Base-by-base conservation (phyloP, 2,113 vertebrate species). In the Ramphastos sulfuratus region DNA sequence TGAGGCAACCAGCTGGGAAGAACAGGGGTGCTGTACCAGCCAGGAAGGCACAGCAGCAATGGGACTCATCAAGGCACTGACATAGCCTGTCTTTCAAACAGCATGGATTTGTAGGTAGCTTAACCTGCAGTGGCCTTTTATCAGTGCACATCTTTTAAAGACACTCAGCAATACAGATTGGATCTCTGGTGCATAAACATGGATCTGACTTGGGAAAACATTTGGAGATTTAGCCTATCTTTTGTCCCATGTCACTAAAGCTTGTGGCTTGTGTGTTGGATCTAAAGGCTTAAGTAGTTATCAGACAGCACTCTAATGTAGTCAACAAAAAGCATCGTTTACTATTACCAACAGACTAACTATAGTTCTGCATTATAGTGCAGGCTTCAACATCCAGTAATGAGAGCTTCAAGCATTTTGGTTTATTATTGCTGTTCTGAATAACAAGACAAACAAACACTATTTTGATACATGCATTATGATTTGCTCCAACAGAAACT, bases 371-470 rank as follows among this genome's bases (percentile, higher is more conserved):
- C n/a, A 12, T 31, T 15, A 59, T 19, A 33, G 8, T 21, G 20
- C 37, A 46, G 21, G 37, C 28, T 69, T 48, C 17, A 65, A 48
- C 70, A 86, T 31, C 58, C 60, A 23, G 55, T 58, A 86, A 60
- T 46, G 30, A 66, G 61, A 13, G 27, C 37, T 64, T 58, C 31
- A 54, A 78, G 7, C 15, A 70, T 80, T 88, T 75, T 82, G 28
- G 25, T 97, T 88, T 97, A 90, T 90, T 91, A 15, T 21, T n/a
- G 11, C 33, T 85, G 39, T 80, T 87, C 50, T 65, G 54, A 56
- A 11, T 37, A 67, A 23, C 42, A 60, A 84, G 73, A 35, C 20
- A 56, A n/a, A 71, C 2, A 76, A 4, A 50, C 50, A 52, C 50
- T 61, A 25, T 91, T 86, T 94, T 73, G 31, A 73, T 65, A 70